Evolutionary conservation across 2,113 vertebrate genomes (phyloP), one percentile per base, ranked within the genome.

Genomic region (Thamnaconus septentrionalis): DNA sequence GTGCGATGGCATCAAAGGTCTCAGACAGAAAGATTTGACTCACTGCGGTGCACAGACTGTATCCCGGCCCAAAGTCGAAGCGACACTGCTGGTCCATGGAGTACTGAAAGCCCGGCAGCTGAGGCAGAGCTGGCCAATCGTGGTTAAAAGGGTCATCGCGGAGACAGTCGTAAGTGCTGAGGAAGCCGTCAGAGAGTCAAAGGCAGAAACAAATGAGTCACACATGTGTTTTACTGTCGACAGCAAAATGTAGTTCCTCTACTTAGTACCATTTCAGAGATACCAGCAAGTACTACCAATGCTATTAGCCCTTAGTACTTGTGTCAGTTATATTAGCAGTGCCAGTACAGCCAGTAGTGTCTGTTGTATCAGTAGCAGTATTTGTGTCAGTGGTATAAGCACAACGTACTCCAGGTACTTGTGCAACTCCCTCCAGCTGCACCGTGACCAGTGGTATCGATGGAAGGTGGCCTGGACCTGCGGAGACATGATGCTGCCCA

Each of bases 401-500:
- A 53, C 4, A 8, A 64, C 87, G 82, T 76, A 99, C 97, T 95
- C 89, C 63, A 98, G 91, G 70, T 97, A 95, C 5, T 93, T 90
- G 71, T 92, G 91, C 49, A 99, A 92, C 84, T 99, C 96, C 83
- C 94, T 95, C 81, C 97, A 94, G 89, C 96, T 98, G 88, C 97
- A 99, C 8, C 92, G 90, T 58, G 96, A 98, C 97, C 97, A 98
- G 89, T 97, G 97, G 91, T 97, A 99, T 53, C 95, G 95, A 52
- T 97, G 93, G 83, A 99, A 99, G 0, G 95, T 94, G 0, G 97
- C 97, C 83, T 98, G 96, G 39, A 99, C 97, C 12, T 94, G 89
- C 0, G 97, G 96, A 3, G 97, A 96, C 97, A 99, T 99, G 90
- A 99, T 99, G 87, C 97, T 99, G 59, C 97, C 97, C 90, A 98